These are phyloP conservation scores for Kryptolebias ocellatus DNA, from an alignment of 2,797 vertebrate species.

Conservation along the genomic window DNA sequence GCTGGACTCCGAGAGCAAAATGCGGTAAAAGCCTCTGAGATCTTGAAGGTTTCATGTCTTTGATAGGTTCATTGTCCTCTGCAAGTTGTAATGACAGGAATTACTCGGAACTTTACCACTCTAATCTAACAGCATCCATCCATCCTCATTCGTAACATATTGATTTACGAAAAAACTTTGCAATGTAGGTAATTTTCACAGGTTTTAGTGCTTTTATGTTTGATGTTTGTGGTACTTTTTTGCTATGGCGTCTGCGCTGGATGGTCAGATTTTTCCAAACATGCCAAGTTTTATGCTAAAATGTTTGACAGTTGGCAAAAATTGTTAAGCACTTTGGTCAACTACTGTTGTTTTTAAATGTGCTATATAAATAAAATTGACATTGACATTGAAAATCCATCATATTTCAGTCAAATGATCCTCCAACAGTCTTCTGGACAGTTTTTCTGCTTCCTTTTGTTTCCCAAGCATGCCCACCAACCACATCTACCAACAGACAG, in stretches of 20 bases:
- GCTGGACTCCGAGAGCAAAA: constrained; percentile 40
- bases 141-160: constrained; percentile 49
- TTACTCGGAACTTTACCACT: constrained; percentile 54
- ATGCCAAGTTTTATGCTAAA: not conserved
- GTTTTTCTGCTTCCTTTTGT: constrained; percentile 28
- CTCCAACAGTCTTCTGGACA: constrained; percentile 7
- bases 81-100: constrained; percentile 48
- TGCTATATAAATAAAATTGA: too few species aligned
- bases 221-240: too few species aligned
- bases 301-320: too few species aligned
- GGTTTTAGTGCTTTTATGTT: constrained; percentile 3
- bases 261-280: constrained; percentile 5
- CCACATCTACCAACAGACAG: constrained; percentile 51
- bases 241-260: not conserved
- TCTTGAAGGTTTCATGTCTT: constrained; percentile 52
- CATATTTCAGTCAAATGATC: not conserved
- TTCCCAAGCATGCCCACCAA: constrained; percentile 58
- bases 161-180: constrained; percentile 15
- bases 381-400: not conserved
- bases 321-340: too few species aligned
- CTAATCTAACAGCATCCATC: constrained; percentile 47
- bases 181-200: constrained; percentile 8
- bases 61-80: constrained; percentile 51
- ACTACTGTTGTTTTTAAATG: too few species aligned
- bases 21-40: constrained; percentile 52